Evolutionary conservation across 2,797 vertebrate genomes (phyloP).

Genomic region (Pyrocephalus nanus): DNA sequence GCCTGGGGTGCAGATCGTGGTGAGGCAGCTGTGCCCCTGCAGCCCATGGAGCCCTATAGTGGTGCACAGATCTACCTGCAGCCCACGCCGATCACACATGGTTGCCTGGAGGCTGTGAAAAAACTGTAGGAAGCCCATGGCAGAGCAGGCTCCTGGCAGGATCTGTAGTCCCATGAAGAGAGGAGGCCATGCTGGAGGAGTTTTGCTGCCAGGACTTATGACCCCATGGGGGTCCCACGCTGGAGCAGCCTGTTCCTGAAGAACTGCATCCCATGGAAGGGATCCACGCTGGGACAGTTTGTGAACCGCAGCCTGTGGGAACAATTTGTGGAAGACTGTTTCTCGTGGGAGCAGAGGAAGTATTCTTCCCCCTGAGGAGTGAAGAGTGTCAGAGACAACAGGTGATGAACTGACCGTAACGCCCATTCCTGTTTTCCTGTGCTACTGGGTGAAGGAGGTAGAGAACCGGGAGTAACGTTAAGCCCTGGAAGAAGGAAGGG

Average conservation of each 20-base stretch:
- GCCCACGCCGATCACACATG: not conserved
- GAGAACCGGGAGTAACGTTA: not conserved
- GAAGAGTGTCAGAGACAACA: not conserved
- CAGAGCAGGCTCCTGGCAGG: not conserved
- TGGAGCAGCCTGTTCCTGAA: not conserved
- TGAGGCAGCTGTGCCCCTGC: not conserved
- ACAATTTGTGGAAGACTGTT: not conserved
- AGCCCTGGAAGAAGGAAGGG: not conserved
- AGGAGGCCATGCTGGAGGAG: not conserved
- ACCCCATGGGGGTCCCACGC: too few species aligned
- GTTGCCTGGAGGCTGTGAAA: not conserved
- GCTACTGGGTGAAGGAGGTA: not conserved
- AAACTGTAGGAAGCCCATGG: not conserved
- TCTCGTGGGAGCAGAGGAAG: not conserved
- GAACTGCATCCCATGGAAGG: not conserved
- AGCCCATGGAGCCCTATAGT: accelerated
- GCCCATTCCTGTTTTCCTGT: accelerated
- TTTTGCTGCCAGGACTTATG: accelerated
- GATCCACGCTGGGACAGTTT: accelerated
- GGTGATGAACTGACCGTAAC: accelerated
- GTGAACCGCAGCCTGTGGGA: not conserved
- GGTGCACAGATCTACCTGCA: not conserved
- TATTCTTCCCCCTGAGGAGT: not conserved
- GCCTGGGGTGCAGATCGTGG: not conserved
- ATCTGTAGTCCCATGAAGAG: not conserved